Base-by-base conservation (phyloP, 1,140 invertebrate genomes). In the Platyura marginata region DNA sequence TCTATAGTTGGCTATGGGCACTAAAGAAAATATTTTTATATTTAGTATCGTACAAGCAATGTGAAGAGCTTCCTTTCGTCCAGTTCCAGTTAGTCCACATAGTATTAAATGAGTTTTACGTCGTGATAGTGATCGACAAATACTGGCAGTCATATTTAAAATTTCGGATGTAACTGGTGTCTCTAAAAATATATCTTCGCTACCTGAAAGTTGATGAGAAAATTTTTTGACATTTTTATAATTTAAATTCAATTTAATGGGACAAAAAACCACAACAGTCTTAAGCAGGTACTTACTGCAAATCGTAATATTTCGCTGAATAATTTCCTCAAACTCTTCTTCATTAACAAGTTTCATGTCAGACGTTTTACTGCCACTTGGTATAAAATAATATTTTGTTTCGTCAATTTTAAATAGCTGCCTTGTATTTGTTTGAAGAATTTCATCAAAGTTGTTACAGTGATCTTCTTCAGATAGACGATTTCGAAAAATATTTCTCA, bases 401-500 rank as follows among this genome's bases (percentile, higher is more conserved):
- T 56, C 57, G 41, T 54, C 54, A 20, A 48, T 23, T 3, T 40
- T 16, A 23, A 40, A 49, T 23, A 70, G 57, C 56, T 67, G 64
- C 40, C 68, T 70, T 49, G 81, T 57, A 38, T 63, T 56, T 55
- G 70, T 68, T 45, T 69, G 66, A 56, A 68, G 45, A 45, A 89
- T 72, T 5, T 63, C 54, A 48, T 80, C 73, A 57, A 86, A 86
- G 53, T 72, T 70, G 3, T 61, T 56, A 36, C 69, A 69, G 47
- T 88, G 75, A 18, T 83, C 72, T 20, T 68, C 60, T 23, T 68
- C 71, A 2, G 78, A 70, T 19, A 94, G 64, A 51, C 78, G 71
- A 53, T 92, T 84, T 46, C 70, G 67, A 59, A 93, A 93, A 48
- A 89, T 69, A 47, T 78, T 62, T 20, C 70, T 59, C 4, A 79